These are phyloP conservation scores for Pseudochirops cupreus DNA, from an alignment of 2,797 vertebrate genomes.

Conservation along the genomic window DNA sequence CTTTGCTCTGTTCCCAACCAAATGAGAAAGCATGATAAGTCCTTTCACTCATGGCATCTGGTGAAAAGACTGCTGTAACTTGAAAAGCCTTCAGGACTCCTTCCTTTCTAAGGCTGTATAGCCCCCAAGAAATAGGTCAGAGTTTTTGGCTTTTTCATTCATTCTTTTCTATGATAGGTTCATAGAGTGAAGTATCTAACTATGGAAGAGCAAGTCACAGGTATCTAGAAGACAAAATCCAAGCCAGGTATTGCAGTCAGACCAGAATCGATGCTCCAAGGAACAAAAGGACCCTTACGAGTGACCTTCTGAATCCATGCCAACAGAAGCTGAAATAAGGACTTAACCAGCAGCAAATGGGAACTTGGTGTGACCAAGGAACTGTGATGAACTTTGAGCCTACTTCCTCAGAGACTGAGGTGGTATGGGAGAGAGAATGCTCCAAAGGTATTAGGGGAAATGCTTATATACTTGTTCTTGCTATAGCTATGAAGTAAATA, in stretches of 20 bases:
- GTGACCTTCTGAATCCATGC: background rate
- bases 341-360: background rate
- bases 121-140: background rate
- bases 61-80: background rate
- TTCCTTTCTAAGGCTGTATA: background rate
- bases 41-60: background rate
- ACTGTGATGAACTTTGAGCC: background rate
- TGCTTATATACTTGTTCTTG: background rate
- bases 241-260: background rate
- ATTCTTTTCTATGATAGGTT: background rate
- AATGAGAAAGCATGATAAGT: background rate
- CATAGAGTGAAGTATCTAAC: background rate
- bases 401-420: background rate
- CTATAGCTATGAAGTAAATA: background rate
- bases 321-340: background rate
- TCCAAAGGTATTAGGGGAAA: background rate
- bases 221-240: background rate
- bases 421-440: background rate
- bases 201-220: background rate
- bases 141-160: background rate
- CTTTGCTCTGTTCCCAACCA: background rate
- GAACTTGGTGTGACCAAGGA: background rate
- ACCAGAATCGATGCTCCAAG: background rate
- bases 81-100: background rate
- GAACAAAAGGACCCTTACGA: background rate